Percentiles rank a stretch among this genome's conserved stretches.
Conservation (phyloP, 2,888 invertebrate species). For the Prosapia bicincta region DNA sequence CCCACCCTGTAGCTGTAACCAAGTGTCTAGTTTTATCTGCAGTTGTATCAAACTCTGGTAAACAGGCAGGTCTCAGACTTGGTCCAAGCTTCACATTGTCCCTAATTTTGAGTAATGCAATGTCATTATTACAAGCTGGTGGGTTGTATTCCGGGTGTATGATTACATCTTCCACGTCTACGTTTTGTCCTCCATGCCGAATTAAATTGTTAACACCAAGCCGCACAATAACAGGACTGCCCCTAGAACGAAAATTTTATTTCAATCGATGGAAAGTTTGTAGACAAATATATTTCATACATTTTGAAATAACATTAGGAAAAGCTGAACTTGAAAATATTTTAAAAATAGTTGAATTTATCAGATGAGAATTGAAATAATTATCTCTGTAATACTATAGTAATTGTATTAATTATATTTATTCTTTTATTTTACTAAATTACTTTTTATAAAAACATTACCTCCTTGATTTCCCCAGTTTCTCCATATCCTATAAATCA, state of each 20-base stretch:
- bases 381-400: no score
- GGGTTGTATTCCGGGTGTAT: constrained; percentile 56
- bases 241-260: constrained; percentile 42
- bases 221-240: constrained; percentile 51
- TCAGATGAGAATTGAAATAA: no score
- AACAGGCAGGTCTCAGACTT: constrained; percentile 60
- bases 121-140: constrained; percentile 59
- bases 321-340: no score
- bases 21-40: constrained; percentile 24
- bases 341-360: no score
- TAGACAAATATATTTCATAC: no score
- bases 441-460: no score
- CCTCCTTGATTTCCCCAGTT: no score
- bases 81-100: constrained; percentile 51
- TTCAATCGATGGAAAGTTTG: no score
- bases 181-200: constrained; percentile 14
- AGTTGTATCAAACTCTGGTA: constrained; percentile 43
- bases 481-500: no score
- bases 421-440: no score
- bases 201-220: constrained; percentile 46
- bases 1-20: constrained; percentile 62
- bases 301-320: no score
- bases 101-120: constrained; percentile 59
- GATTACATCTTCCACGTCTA: constrained; percentile 46
- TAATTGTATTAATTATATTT: no score